phyloP scores from a whole-genome alignment of 2,888 invertebrate species.

The Uropetala carovei region DNA sequence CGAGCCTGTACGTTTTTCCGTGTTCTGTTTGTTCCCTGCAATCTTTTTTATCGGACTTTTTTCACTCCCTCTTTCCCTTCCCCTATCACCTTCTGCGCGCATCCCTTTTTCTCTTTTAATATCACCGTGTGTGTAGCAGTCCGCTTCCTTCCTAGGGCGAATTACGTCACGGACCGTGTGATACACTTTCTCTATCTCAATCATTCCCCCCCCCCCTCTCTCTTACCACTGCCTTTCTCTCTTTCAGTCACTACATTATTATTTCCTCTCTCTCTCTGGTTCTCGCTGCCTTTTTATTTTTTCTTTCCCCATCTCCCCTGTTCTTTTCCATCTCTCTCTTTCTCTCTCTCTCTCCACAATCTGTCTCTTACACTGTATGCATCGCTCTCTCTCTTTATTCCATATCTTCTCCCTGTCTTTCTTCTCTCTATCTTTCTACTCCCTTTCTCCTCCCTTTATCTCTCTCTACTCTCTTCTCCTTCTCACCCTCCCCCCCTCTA shows the following conservation, averaged over 20 bases:
- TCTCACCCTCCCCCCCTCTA: conserved; percentile 69
- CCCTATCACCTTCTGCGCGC: not conserved
- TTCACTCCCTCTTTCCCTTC: not conserved
- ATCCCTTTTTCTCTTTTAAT: no score
- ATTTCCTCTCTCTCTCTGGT: not conserved
- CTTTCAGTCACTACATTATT: not conserved
- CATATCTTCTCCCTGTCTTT: not conserved
- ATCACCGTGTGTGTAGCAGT: no score
- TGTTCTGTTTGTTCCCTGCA: not conserved
- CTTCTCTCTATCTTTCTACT: not conserved
- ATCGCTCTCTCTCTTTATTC: not conserved
- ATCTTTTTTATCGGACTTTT: not conserved
- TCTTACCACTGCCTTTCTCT: no score
- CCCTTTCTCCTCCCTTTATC: conserved; percentile 2
- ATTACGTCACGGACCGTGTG: no score
- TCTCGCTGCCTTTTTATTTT: not conserved
- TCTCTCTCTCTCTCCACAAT: no score
- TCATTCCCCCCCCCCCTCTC: no score
- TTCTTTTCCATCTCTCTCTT: not conserved
- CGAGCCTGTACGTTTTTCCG: not conserved
- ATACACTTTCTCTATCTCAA: no score
- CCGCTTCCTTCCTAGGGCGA: no score
- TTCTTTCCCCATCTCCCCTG: no score
- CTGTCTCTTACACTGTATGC: no score
- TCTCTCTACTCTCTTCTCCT: conserved; percentile 53